phyloP scores from a whole-genome alignment of 1,140 invertebrate genomes.

The Macrostomum lignano region DNA sequence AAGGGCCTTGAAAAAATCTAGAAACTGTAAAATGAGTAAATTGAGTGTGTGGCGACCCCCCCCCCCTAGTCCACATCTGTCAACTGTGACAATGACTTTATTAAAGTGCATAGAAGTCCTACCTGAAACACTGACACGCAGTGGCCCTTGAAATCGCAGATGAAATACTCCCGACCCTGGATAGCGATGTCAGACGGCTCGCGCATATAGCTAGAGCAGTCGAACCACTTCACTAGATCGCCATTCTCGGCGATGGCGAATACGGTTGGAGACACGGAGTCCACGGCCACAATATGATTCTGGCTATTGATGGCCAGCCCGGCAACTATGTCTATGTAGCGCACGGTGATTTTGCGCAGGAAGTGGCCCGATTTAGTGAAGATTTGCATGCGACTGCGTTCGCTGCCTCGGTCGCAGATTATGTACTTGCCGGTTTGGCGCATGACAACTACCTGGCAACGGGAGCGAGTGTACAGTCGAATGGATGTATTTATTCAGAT shows the following conservation, averaged over 20 bases:
- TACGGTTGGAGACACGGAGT: constrained; percentile 79
- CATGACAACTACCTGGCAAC: no score
- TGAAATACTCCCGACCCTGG: constrained; percentile 68
- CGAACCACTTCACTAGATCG: constrained; percentile 67
- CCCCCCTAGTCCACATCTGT: no score
- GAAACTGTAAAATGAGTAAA: no score
- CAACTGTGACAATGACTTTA: no score
- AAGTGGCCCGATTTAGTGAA: constrained; percentile 36
- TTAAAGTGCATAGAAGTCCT: no score
- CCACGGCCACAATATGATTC: constrained; percentile 76
- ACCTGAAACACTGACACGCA: no score
- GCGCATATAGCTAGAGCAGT: constrained; percentile 78
- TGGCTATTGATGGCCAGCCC: constrained; percentile 59
- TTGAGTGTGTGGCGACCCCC: no score
- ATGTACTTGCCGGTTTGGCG: constrained; percentile 39
- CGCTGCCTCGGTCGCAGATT: constrained; percentile 76
- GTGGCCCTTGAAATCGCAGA: constrained; percentile 91
- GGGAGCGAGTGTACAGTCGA: no score
- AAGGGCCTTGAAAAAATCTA: no score
- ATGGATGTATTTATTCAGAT: no score
- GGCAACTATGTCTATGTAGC: constrained; percentile 88
- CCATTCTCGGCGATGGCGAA: constrained; percentile 66
- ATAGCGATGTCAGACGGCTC: constrained; percentile 86
- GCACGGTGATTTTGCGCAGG: constrained; percentile 62
- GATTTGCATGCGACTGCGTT: constrained; percentile 78